Evolutionary conservation across 2,888 invertebrate genomes (phyloP).

Genomic region (Drosophila acutilabella): DNA sequence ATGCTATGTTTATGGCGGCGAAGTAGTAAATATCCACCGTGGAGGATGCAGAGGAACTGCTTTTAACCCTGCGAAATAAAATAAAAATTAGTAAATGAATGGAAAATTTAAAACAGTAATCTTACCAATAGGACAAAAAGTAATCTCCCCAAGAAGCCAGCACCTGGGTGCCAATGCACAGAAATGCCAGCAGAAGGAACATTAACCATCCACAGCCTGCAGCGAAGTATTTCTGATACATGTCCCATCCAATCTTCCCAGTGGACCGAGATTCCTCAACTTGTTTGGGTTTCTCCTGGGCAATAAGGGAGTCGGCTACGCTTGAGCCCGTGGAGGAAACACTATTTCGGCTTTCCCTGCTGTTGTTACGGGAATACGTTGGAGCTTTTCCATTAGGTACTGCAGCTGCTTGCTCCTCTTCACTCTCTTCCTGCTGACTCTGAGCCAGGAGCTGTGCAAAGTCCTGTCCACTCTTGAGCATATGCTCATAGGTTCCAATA

Average conservation of each 20-base stretch:
- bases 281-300: conserved; percentile 64
- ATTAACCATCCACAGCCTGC: conserved; percentile 89
- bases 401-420: conserved; percentile 23
- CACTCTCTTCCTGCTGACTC: conserved; percentile 76
- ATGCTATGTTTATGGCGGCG: conserved; percentile 84
- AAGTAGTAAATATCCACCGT: conserved; percentile 85
- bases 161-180: conserved; percentile 89
- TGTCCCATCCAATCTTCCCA: conserved; percentile 87
- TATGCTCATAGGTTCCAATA: conserved; percentile 89
- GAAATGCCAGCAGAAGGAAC: conserved; percentile 87
- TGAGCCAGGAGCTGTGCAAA: conserved; percentile 90
- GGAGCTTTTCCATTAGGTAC: conserved; percentile 2
- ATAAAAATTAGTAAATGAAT: neutral
- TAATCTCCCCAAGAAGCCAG: conserved; percentile 91
- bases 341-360: conserved; percentile 80
- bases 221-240: conserved; percentile 89
- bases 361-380: conserved; percentile 66
- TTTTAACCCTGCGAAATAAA: conserved; percentile 73
- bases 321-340: conserved; percentile 86
- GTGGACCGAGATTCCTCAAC: conserved; percentile 87
- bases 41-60: conserved; percentile 54
- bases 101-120: no score
- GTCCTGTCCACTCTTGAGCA: conserved; percentile 90
- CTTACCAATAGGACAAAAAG: conserved; percentile 90
- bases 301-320: conserved; percentile 53